A percentile compares a stretch with the other conserved stretches of the same genome.
Conservation (phyloP, 2,797 vertebrate species). For the Xenopus petersii region DNA sequence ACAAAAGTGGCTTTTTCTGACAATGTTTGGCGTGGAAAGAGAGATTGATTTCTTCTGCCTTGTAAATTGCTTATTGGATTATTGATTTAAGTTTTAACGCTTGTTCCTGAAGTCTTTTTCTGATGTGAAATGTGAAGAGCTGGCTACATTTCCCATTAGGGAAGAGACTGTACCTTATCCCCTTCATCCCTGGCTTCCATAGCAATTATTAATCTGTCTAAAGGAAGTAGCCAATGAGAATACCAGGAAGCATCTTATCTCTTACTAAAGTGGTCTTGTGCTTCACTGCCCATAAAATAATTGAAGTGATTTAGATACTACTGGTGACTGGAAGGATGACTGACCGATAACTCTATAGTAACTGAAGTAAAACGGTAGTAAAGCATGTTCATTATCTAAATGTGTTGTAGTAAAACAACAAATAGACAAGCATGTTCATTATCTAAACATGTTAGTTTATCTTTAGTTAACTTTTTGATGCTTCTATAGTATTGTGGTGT, state of each 20-base stretch:
- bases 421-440: no score
- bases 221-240: constrained; percentile 19
- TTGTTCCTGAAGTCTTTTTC: constrained; percentile 39
- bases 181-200: constrained; percentile 25
- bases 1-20: constrained; percentile 43
- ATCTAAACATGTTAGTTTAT: no score
- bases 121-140: constrained; percentile 27
- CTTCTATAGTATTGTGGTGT: no score
- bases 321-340: no score
- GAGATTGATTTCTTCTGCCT: constrained; percentile 36
- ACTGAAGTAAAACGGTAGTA: no score
- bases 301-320: background rate
- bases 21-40: constrained; percentile 34
- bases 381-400: no score
- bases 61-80: constrained; percentile 39
- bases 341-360: no score
- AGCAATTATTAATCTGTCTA: constrained; percentile 42
- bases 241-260: constrained; percentile 18
- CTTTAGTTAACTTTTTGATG: no score
- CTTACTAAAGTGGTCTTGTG: constrained; percentile 10
- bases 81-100: constrained; percentile 36
- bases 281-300: constrained; percentile 16
- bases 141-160: constrained; percentile 9
- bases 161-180: background rate
- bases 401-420: no score